phyloP scores from a whole-genome alignment of 1,140 invertebrate species.

The Dreissena rostriformis region DNA sequence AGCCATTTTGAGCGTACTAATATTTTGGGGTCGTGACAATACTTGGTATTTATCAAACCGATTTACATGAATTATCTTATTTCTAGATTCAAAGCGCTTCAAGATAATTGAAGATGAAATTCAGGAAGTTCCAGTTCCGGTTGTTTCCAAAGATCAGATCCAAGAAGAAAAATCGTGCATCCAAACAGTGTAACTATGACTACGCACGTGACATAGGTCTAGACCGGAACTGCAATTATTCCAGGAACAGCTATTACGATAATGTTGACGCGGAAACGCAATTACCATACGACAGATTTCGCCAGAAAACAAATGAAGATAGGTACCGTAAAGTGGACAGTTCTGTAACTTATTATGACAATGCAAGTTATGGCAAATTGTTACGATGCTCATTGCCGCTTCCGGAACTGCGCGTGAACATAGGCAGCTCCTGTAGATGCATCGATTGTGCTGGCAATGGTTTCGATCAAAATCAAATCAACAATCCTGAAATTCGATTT shows the following conservation, averaged over 20 bases:
- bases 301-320: not conserved
- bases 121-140: conserved; percentile 50
- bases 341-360: not conserved
- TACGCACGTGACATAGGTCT: conserved; percentile 32
- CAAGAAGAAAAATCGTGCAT: conserved; percentile 45
- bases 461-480: not conserved
- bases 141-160: conserved; percentile 48
- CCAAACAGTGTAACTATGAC: conserved; percentile 33
- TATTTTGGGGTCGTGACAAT: too few relatives aligned
- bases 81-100: too few relatives aligned
- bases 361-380: not conserved
- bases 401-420: not conserved
- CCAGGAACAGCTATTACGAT: conserved; percentile 27
- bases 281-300: not conserved
- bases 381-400: not conserved
- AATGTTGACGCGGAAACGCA: conserved; percentile 34
- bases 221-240: conserved; percentile 49
- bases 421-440: not conserved
- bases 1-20: too few relatives aligned
- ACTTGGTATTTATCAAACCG: too few relatives aligned
- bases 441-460: too few relatives aligned
- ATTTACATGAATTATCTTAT: too few relatives aligned
- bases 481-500: not conserved
- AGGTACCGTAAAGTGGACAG: not conserved
- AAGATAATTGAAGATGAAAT: conserved; percentile 30